Evolutionary conservation across 2,888 invertebrate genomes (phyloP).

Genomic region (Stenodera caucasica): DNA sequence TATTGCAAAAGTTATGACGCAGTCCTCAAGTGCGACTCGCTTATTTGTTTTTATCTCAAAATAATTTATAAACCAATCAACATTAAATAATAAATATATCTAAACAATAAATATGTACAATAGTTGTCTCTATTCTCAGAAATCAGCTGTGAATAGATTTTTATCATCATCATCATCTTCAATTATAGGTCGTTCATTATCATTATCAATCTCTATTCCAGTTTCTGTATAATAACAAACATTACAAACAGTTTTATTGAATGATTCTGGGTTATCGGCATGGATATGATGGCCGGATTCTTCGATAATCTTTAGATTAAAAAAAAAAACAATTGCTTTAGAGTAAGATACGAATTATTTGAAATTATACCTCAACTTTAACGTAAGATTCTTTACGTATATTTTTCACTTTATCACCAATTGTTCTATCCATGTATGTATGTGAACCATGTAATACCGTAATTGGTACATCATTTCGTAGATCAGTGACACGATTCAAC

Average conservation of each 20-base stretch:
- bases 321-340: slow-evolving; percentile 24
- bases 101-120: neutral
- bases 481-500: slow-evolving; percentile 74
- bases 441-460: slow-evolving; percentile 90
- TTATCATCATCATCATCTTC: neutral
- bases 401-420: slow-evolving; percentile 76
- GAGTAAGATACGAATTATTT: too few species aligned
- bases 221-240: slow-evolving; percentile 58
- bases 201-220: neutral
- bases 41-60: too few species aligned
- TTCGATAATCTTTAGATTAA: slow-evolving; percentile 67
- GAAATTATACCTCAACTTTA: slow-evolving; percentile 68
- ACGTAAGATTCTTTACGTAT: slow-evolving; percentile 70
- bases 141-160: neutral
- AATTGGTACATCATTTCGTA: slow-evolving; percentile 74
- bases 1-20: too few species aligned
- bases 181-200: neutral
- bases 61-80: neutral
- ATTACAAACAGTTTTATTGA: slow-evolving; percentile 79
- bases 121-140: neutral
- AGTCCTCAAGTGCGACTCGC: too few species aligned
- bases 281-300: slow-evolving; percentile 96
- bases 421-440: slow-evolving; percentile 90
- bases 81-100: neutral
- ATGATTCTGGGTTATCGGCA: slow-evolving; percentile 83